Conservation (phyloP, 2,888 invertebrate species). For the Drosophila trichaetosa region DNA sequence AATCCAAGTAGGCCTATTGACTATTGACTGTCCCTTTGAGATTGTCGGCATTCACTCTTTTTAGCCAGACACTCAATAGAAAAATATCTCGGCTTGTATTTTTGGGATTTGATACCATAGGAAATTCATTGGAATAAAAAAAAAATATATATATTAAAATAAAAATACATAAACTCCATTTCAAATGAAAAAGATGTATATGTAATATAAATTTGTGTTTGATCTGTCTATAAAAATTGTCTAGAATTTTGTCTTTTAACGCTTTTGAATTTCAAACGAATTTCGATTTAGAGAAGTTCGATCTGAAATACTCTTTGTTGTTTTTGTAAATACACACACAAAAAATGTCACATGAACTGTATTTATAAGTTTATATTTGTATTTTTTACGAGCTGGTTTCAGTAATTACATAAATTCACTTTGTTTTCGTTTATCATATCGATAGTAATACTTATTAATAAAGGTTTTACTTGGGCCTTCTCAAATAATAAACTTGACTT, state of each 20-base stretch:
- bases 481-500: conserved; percentile 17
- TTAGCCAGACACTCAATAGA: conserved; percentile 9
- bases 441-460: conserved; percentile 28
- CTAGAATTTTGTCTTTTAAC: neutral
- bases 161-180: neutral
- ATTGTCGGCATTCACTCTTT: conserved; percentile 48
- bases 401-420: conserved; percentile 50
- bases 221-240: neutral
- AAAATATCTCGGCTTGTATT: conserved; percentile 23
- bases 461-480: conserved; percentile 4
- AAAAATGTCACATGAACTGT: conserved; percentile 28
- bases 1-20: conserved; percentile 27
- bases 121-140: too few relatives aligned
- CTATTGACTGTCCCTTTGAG: conserved; percentile 49
- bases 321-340: conserved; percentile 35
- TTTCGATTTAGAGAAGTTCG: neutral
- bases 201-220: neutral
- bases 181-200: neutral
- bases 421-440: conserved; percentile 30
- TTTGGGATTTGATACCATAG: neutral
- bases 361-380: conserved; percentile 17
- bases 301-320: neutral
- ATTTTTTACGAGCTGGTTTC: conserved; percentile 20
- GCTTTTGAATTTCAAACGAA: neutral
- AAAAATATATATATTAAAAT: neutral